A percentile compares a stretch with the other conserved stretches of the same genome.
phyloP scores from a whole-genome alignment of 2,888 invertebrate species.

The Polyommatus iphigenia region DNA sequence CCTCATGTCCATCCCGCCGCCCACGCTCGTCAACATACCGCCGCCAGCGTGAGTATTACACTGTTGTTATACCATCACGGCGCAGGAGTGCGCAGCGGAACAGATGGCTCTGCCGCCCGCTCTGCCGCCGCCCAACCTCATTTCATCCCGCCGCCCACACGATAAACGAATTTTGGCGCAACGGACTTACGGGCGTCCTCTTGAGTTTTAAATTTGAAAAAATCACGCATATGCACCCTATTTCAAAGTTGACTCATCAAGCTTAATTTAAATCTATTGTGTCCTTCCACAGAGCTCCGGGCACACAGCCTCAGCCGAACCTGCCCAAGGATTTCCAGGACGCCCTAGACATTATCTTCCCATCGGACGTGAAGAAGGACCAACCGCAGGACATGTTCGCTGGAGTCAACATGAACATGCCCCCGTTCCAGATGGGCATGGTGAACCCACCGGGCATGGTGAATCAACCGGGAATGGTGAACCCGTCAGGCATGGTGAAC shows the following conservation, averaged over 20 bases:
- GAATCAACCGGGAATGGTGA: neutral
- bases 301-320: conserved; percentile 44
- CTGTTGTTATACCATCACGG: too few species aligned
- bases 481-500: conserved; percentile 50
- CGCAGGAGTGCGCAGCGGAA: too few species aligned
- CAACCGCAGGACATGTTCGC: conserved; percentile 45
- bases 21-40: conserved; percentile 12
- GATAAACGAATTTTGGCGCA: too few species aligned
- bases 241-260: neutral
- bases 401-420: conserved; percentile 42
- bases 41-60: too few species aligned
- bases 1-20: conserved; percentile 37
- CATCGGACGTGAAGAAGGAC: conserved; percentile 59
- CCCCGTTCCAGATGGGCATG: conserved; percentile 43
- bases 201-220: too few species aligned
- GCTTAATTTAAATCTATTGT: neutral
- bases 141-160: too few species aligned
- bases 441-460: conserved; percentile 43
- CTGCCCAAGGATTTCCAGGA: conserved; percentile 84
- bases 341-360: conserved; percentile 84
- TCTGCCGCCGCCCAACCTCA: too few species aligned
- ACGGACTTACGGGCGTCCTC: too few species aligned
- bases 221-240: too few species aligned
- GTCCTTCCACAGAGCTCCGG: conserved; percentile 35
- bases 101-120: too few species aligned